Conservation (phyloP, 2,888 invertebrate genomes). For the Philereme transversata region DNA sequence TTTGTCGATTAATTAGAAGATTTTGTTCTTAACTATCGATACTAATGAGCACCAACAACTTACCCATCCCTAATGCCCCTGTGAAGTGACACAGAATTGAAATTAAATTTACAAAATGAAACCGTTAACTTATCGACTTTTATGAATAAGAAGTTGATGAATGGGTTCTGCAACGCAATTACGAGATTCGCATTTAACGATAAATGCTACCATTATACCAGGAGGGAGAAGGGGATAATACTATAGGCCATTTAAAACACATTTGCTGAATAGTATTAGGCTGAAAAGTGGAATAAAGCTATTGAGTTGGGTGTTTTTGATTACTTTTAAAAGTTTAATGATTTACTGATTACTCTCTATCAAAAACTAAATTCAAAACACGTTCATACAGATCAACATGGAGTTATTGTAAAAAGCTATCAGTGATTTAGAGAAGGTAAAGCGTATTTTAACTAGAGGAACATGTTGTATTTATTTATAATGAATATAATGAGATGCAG, state of each 20-base stretch:
- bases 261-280: constrained; percentile 38
- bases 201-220: constrained; percentile 33
- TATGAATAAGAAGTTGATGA: constrained; percentile 72
- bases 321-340: constrained; percentile 26
- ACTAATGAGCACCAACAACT: constrained; percentile 3
- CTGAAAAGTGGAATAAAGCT: constrained; percentile 29
- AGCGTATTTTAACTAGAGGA: no score
- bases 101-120: constrained; percentile 75
- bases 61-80: constrained; percentile 44
- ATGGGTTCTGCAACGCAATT: constrained; percentile 62
- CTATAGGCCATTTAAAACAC: constrained; percentile 42
- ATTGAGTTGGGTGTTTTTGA: constrained; percentile 30
- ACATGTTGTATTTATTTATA: no score
- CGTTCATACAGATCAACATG: no score
- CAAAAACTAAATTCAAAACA: background rate
- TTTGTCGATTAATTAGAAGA: no score
- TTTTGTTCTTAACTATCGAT: constrained; percentile 27
- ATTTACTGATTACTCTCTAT: constrained; percentile 15
- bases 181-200: constrained; percentile 38
- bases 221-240: constrained; percentile 16
- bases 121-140: constrained; percentile 74
- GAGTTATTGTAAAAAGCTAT: no score
- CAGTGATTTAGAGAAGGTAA: no score
- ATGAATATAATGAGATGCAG: no score
- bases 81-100: constrained; percentile 57